A percentile compares a stretch with the other conserved stretches of the same genome.
Evolutionary conservation across 2,113 vertebrate species (phyloP).

Genomic region (Aptenodytes forsteri): DNA sequence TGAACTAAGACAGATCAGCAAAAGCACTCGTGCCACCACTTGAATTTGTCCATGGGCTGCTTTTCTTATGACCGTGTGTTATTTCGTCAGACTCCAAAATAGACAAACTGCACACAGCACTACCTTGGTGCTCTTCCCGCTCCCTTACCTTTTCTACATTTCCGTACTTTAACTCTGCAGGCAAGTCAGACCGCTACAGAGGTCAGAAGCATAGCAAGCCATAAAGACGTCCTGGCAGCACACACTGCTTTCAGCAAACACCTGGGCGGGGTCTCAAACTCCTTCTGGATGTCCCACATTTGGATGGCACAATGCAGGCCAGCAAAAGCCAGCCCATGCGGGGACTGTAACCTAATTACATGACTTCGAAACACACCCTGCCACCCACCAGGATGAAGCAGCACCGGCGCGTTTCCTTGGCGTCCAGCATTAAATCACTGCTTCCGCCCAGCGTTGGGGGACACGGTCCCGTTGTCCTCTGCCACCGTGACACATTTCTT

Average conservation of each 20-base stretch:
- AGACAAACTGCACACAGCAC: neutral
- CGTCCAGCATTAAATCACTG: fast-evolving
- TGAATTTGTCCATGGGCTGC: neutral
- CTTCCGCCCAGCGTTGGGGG: fast-evolving
- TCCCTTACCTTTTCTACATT: neutral
- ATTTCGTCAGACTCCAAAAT: neutral
- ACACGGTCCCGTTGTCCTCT: fast-evolving
- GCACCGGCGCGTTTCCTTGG: fast-evolving
- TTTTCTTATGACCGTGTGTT: neutral
- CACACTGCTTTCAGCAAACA: neutral
- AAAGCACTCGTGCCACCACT: neutral
- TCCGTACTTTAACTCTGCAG: neutral
- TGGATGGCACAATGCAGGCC: neutral
- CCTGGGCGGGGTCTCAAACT: neutral
- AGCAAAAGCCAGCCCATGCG: neutral
- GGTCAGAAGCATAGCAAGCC: neutral
- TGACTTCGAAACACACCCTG: neutral
- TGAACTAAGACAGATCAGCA: neutral
- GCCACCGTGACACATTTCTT: neutral
- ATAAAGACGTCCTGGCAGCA: neutral
- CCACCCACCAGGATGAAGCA: neutral
- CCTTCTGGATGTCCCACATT: neutral
- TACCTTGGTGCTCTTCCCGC: neutral
- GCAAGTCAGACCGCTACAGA: neutral
- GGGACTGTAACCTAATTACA: neutral